Percentiles rank a stretch among this genome's conserved stretches.
These are phyloP conservation scores for Sminthurides bifidus DNA, from an alignment of 1,140 invertebrate species.

Conservation along the genomic window DNA sequence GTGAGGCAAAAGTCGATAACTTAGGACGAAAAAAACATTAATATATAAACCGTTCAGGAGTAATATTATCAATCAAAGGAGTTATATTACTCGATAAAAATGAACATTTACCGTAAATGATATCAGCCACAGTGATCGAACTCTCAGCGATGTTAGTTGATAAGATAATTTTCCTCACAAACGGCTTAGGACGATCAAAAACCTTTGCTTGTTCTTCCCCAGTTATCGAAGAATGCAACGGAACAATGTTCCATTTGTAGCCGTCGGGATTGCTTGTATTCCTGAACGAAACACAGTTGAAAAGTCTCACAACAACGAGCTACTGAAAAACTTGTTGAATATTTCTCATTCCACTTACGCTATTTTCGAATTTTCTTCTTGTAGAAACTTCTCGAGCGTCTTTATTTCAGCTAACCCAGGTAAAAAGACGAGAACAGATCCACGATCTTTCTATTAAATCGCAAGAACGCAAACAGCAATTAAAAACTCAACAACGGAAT, in stretches of 20 bases:
- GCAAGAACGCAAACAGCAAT: not conserved
- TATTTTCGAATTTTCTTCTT: conserved; percentile 12
- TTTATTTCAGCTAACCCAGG: conserved; percentile 70
- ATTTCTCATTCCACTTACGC: not conserved
- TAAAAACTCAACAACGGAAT: conserved; percentile 1
- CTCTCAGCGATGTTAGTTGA: conserved; percentile 95
- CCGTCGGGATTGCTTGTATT: conserved; percentile 7
- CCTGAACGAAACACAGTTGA: conserved; percentile 1
- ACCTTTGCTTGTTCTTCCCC: conserved; percentile 53
- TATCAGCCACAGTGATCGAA: conserved; percentile 86
- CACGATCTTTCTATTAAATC: conserved; percentile 26
- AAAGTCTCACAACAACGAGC: not conserved
- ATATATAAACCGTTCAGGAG: not conserved
- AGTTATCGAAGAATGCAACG: conserved; percentile 58
- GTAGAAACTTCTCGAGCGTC: conserved; percentile 34
- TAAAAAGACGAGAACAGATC: conserved; percentile 74
- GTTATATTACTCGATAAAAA: not conserved
- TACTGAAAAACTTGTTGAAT: not conserved
- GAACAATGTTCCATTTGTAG: conserved; percentile 40
- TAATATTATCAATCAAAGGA: not conserved
- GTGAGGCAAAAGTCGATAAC: conserved; percentile 94
- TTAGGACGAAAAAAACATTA: conserved; percentile 37
- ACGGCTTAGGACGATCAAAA: conserved; percentile 45
- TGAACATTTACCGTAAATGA: conserved; percentile 57
- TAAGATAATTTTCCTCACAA: conserved; percentile 72